Evolutionary conservation across 2,888 invertebrate species (phyloP), one percentile per base, ranked within the genome.

Genomic region (Caenorhabditis wallacei): DNA sequence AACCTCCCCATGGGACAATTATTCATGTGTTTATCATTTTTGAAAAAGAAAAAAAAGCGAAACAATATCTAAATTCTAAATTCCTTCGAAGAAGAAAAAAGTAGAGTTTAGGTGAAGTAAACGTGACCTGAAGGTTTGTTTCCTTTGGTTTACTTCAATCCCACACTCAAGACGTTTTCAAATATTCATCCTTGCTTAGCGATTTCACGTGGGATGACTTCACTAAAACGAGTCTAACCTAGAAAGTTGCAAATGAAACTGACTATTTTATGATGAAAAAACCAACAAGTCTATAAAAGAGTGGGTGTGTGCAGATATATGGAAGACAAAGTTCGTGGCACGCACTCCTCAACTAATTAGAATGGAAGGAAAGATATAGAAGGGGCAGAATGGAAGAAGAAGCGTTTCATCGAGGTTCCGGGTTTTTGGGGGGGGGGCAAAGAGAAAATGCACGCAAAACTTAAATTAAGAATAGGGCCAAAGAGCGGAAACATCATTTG

Each of bases 181-280:
- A 66, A 66, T 56, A 78, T 78, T 78, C 78, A 69, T 78, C 63
- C 69, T 69, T 26, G 75, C 75, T 78, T 78, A 69, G 69, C 78
- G 61, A 61, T 51, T 78, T 78, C 69, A 78, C 61, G 69, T 78
- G 78, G 69, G 78, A 69, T 78, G 78, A 69, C 63, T 78, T 63
- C 63, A 30, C 46, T 68, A 61, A 76, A 56, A 37, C 20, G 2
- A n/a, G n/a, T 20, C 54, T 46, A 66, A 61, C 61, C 61, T 61
- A 13, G 22, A 40, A 40, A 35, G 51, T 35, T 64, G 64, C 64
- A 64, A 64, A 43, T 35, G 30, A 51, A 13, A 66, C 13, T 8
- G 7, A 64, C 18, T 51, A 24, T 24, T 24, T 43, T n/a, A 46
- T 13, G 1, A n/a, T 26, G 37, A 57, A 57, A 61, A 61, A 61